Percentiles rank a stretch among this genome's conserved stretches.
Conservation (phyloP, 2,888 invertebrate genomes). For the Spialia ferax region DNA sequence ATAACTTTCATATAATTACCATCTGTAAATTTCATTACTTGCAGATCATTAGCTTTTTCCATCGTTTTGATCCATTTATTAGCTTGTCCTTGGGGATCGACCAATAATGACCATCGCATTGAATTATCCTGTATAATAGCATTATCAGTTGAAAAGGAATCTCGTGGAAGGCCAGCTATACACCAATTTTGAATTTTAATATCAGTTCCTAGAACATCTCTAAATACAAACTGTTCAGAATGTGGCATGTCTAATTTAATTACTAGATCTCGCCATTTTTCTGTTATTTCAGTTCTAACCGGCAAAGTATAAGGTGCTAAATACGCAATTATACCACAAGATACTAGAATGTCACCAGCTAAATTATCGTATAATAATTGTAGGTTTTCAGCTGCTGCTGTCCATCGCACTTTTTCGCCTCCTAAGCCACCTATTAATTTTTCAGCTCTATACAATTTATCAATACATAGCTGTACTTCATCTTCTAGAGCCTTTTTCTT, state of each 20-base stretch:
- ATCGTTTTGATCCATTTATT: conserved; percentile 95
- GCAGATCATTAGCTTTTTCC: conserved; percentile 91
- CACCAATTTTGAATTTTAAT: conserved; percentile 96
- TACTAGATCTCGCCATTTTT: conserved; percentile 91
- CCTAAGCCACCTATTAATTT: conserved; percentile 95
- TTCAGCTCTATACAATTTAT: conserved; percentile 94
- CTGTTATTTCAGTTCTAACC: conserved; percentile 86
- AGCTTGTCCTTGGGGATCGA: conserved; percentile 95
- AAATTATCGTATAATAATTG: conserved; percentile 92
- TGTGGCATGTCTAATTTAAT: conserved; percentile 91
- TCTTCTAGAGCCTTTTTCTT: conserved; percentile 90
- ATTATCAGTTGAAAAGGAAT: conserved; percentile 94
- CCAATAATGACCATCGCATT: conserved; percentile 92
- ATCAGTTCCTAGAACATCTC: conserved; percentile 92
- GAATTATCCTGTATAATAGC: conserved; percentile 94
- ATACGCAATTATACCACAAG: conserved; percentile 96
- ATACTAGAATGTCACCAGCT: conserved; percentile 96
- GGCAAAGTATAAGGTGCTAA: conserved; percentile 93
- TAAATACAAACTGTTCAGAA: conserved; percentile 91
- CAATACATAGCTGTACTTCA: conserved; percentile 92
- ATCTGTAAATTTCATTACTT: conserved; percentile 91
- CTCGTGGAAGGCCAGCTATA: conserved; percentile 92
- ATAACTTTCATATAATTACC: conserved; percentile 91
- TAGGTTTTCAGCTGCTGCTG: conserved; percentile 90
- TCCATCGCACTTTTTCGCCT: conserved; percentile 96